Conservation (phyloP, 2,797 vertebrate species). For the Falco columbarius region DNA sequence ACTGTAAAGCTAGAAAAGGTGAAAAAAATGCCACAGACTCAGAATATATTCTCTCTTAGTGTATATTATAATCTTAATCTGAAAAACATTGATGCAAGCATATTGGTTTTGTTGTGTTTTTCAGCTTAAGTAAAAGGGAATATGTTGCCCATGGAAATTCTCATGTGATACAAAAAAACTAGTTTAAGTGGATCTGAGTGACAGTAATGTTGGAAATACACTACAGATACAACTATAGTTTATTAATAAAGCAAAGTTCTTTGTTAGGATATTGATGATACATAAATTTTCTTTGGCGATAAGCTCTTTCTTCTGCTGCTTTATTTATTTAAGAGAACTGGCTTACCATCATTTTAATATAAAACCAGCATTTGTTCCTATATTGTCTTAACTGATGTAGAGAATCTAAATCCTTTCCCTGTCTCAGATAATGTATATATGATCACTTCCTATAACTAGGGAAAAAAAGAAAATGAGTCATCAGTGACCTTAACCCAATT, state of each 20-base stretch:
- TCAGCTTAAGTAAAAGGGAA: not conserved
- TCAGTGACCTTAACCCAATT: not conserved
- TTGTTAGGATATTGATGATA: not conserved
- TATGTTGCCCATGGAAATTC: not conserved
- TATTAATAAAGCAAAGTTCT: not conserved
- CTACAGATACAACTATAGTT: not conserved
- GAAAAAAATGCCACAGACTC: not conserved
- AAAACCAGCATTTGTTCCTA: not conserved
- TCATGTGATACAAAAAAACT: not conserved
- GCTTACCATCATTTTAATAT: not conserved
- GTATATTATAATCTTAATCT: not conserved
- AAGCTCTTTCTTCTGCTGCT: not conserved
- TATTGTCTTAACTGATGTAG: not conserved
- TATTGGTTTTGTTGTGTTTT: not conserved
- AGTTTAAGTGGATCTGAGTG: not conserved
- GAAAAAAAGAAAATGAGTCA: not conserved
- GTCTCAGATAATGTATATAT: not conserved
- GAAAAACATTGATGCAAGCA: not conserved
- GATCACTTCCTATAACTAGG: not conserved
- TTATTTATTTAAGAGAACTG: not conserved
- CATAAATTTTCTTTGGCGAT: not conserved
- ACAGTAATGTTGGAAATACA: not conserved
- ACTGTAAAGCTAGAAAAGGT: not conserved
- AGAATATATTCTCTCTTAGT: not conserved
- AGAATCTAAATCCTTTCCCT: not conserved